These are phyloP conservation scores for Notodonta dromedarius DNA, from an alignment of 2,888 invertebrate genomes.

Conservation along the genomic window DNA sequence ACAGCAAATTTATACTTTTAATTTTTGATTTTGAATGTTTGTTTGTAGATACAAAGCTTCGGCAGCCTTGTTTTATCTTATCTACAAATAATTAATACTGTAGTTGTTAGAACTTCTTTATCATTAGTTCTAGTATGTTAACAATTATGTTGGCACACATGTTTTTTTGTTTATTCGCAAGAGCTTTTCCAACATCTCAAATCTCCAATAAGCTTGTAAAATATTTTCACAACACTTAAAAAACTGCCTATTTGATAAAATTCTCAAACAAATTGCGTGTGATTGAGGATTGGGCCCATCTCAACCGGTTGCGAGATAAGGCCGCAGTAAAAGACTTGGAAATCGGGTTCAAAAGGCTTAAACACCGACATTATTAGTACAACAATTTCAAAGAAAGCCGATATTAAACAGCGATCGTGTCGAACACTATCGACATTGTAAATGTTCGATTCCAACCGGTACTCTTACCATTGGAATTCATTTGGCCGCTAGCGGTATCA, in stretches of 20 bases:
- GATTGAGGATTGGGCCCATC: neutral
- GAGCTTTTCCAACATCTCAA: too few species aligned
- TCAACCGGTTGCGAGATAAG: neutral
- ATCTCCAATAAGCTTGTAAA: too few species aligned
- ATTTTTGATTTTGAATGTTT: too few species aligned
- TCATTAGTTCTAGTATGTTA: too few species aligned
- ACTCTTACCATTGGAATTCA: constrained; percentile 15
- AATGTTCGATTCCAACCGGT: constrained; percentile 11
- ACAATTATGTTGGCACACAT: too few species aligned
- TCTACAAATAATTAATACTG: too few species aligned
- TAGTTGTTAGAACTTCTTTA: too few species aligned
- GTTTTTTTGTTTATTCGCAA: too few species aligned
- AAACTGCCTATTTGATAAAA: neutral
- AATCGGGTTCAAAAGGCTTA: constrained; percentile 2
- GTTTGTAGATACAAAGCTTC: too few species aligned
- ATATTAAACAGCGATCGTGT: constrained; percentile 4
- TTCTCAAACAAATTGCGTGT: neutral
- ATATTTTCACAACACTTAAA: neutral
- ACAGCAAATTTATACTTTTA: neutral
- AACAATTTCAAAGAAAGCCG: constrained; percentile 6
- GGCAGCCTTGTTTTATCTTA: too few species aligned
- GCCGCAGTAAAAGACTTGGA: neutral
- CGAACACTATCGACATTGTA: constrained; percentile 1
- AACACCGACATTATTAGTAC: constrained; percentile 1
- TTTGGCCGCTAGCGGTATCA: constrained; percentile 40